phyloP scores from a whole-genome alignment of 2,888 invertebrate species.

The Phortica okadai region DNA sequence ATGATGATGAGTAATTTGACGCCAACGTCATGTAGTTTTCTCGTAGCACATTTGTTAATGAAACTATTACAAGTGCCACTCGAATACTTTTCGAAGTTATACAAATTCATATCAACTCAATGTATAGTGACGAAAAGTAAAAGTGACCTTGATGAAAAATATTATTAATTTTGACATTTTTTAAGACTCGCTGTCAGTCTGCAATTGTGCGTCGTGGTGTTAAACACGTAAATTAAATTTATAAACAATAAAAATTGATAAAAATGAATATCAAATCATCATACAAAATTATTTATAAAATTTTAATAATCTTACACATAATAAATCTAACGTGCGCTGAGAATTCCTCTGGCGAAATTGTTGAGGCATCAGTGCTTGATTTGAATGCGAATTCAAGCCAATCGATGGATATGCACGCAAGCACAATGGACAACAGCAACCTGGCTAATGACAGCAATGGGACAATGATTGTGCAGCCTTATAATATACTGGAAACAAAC shows the following conservation, averaged over 20 bases:
- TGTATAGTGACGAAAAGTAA: neutral
- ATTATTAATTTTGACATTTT: neutral
- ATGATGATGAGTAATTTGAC: conserved; percentile 10
- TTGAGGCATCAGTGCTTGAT: conserved; percentile 48
- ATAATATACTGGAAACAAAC: conserved; percentile 65
- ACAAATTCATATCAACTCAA: neutral
- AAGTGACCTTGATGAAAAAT: neutral
- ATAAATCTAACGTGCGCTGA: neutral
- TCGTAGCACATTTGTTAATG: neutral
- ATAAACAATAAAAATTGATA: neutral
- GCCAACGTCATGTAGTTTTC: neutral
- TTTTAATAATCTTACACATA: conserved; percentile 2
- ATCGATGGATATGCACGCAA: neutral
- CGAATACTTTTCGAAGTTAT: neutral
- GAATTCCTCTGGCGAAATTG: conserved; percentile 52
- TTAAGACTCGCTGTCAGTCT: neutral
- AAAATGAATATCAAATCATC: neutral
- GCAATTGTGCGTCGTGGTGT: neutral
- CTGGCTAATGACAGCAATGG: neutral
- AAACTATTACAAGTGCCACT: neutral
- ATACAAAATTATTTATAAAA: neutral
- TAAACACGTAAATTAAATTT: neutral
- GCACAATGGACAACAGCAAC: neutral
- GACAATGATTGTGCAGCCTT: conserved; percentile 58
- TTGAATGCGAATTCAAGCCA: conserved; percentile 31